Evolutionary conservation across 1,140 invertebrate species (phyloP).

Genomic region (Conopomorpha cramerella): DNA sequence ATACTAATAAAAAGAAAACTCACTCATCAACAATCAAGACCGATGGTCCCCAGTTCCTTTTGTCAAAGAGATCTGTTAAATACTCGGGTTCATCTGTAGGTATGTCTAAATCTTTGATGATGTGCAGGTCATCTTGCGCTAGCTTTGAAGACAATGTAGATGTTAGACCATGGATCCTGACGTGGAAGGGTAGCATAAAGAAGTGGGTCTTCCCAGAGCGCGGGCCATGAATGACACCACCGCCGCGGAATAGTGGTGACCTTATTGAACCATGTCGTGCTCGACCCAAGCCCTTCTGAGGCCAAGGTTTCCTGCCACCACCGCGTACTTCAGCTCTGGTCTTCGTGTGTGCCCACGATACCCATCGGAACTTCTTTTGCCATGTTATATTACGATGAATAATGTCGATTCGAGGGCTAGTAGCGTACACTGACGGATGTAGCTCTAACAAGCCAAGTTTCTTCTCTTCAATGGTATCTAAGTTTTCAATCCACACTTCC

Average conservation of each 20-base stretch:
- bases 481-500: constrained; percentile 91
- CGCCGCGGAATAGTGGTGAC: constrained; percentile 82
- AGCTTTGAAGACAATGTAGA: constrained; percentile 87
- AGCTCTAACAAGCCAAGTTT: constrained; percentile 85
- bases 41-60: constrained; percentile 93
- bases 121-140: constrained; percentile 92
- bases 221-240: constrained; percentile 87
- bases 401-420: constrained; percentile 84
- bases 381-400: constrained; percentile 87
- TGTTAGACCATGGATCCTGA: constrained; percentile 78
- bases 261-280: constrained; percentile 91
- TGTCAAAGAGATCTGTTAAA: constrained; percentile 78
- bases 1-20: too few species aligned
- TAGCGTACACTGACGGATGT: constrained; percentile 86
- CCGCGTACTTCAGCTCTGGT: constrained; percentile 83
- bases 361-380: constrained; percentile 84
- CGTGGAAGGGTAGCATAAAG: constrained; percentile 86
- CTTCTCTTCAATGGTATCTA: constrained; percentile 77
- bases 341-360: constrained; percentile 76
- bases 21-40: constrained; percentile 92
- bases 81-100: constrained; percentile 82
- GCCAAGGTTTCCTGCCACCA: constrained; percentile 91
- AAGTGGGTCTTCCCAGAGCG: constrained; percentile 87
- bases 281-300: constrained; percentile 89
- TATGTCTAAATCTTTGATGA: constrained; percentile 86